Evolutionary conservation across 2,888 invertebrate genomes (phyloP).

Genomic region (Acleris sparsana): DNA sequence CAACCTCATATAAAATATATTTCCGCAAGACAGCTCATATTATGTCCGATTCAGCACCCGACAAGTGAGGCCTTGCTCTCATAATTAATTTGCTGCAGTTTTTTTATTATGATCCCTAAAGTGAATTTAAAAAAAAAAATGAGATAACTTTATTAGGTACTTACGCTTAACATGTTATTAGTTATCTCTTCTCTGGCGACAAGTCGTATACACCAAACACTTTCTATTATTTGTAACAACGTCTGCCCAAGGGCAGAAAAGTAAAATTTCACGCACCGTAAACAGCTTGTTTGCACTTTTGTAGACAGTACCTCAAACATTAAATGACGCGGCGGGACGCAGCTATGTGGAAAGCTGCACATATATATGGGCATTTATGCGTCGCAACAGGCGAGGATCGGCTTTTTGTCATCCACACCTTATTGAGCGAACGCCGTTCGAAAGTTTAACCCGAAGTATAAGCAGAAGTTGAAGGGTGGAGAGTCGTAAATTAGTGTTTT

Average conservation of each 20-base stretch:
- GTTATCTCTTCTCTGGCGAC: no score
- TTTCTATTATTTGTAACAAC: no score
- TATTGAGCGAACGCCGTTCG: conserved; percentile 48
- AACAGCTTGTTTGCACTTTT: conserved; percentile 25
- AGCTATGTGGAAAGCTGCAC: conserved; percentile 51
- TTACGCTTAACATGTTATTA: no score
- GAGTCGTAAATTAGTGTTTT: neutral
- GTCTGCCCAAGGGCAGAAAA: neutral
- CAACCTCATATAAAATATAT: no score
- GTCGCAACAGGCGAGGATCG: conserved; percentile 36
- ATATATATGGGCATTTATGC: conserved; percentile 39
- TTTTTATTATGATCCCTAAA: no score
- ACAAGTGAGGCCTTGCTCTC: no score
- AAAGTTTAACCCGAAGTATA: conserved; percentile 45
- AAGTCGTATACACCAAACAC: no score
- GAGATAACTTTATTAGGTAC: no score
- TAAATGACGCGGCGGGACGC: conserved; percentile 50
- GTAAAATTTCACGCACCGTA: neutral
- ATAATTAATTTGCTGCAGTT: no score
- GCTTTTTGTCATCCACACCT: conserved; percentile 52
- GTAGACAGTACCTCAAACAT: conserved; percentile 45
- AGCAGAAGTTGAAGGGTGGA: conserved; percentile 11
- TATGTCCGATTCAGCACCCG: no score
- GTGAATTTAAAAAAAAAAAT: no score
- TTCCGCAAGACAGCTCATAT: no score